phyloP scores from a whole-genome alignment of 1,140 invertebrate genomes.

The Drosophila murphyi region DNA sequence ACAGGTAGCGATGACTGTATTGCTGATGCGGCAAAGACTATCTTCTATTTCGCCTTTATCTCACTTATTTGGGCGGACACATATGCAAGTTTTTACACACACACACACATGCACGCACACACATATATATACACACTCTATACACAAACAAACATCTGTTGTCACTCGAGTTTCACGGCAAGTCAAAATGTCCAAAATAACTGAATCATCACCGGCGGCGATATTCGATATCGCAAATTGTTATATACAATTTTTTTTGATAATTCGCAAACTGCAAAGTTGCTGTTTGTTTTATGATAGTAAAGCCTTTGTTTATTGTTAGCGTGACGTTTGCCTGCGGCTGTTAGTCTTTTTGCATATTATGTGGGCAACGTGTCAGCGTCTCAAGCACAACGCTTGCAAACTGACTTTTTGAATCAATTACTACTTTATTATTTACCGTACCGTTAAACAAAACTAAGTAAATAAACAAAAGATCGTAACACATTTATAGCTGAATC shows the following conservation, averaged over 20 bases:
- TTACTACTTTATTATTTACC: conserved; percentile 23
- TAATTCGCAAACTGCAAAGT: conserved; percentile 32
- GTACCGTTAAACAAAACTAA: conserved; percentile 51
- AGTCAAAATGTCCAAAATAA: conserved; percentile 20
- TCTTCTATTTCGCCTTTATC: conserved; percentile 38
- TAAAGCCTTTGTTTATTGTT: conserved; percentile 19
- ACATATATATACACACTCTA: conserved; percentile 4
- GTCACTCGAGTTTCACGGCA: conserved; percentile 5
- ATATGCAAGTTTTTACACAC: conserved; percentile 13
- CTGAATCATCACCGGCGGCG: conserved; percentile 25
- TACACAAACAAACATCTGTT: conserved; percentile 41
- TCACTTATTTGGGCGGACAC: conserved; percentile 31
- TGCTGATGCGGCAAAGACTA: conserved; percentile 19
- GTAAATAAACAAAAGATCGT: conserved; percentile 42
- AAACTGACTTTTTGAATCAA: conserved; percentile 24
- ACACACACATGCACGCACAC: background rate
- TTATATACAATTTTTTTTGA: conserved; percentile 28
- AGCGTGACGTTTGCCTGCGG: conserved; percentile 4
- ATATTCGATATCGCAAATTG: conserved; percentile 11
- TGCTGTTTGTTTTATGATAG: conserved; percentile 21
- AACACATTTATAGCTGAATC: conserved; percentile 16
- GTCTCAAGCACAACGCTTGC: background rate
- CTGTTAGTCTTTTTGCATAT: background rate
- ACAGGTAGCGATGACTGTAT: conserved; percentile 60
- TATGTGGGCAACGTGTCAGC: background rate